A percentile compares a stretch with the other conserved stretches of the same genome.
Conservation (phyloP, 1,140 invertebrate genomes). For the Drosophila takahashii region DNA sequence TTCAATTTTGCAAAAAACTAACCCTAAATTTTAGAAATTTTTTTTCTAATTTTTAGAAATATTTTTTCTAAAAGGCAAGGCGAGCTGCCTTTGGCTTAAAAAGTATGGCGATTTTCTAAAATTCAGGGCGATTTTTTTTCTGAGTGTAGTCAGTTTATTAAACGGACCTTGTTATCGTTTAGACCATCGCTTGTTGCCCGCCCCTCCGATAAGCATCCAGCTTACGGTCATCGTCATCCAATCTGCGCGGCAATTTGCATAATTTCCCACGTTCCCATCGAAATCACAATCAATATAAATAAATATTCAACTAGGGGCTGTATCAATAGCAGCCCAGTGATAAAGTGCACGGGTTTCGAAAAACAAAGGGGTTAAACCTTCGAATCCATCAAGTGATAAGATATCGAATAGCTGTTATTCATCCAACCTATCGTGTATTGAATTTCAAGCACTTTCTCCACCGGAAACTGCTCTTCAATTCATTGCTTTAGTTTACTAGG, state of each 20-base stretch:
- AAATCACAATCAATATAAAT: conserved; percentile 44
- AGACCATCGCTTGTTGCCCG: not conserved
- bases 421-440: conserved; percentile 1
- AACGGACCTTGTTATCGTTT: conserved; percentile 38
- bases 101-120: too few species aligned
- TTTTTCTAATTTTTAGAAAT: too few species aligned
- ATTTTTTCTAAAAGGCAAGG: too few species aligned
- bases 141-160: conserved; percentile 34
- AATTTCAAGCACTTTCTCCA: conserved; percentile 3
- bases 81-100: too few species aligned
- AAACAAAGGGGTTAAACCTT: conserved; percentile 20
- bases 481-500: not conserved
- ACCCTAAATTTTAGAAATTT: too few species aligned
- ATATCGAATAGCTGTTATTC: conserved; percentile 20
- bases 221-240: conserved; percentile 73
- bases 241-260: conserved; percentile 77
- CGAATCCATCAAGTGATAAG: conserved; percentile 33
- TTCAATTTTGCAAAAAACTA: too few species aligned
- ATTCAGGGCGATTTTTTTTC: too few species aligned
- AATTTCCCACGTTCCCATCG: conserved; percentile 69
- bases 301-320: conserved; percentile 46
- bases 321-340: conserved; percentile 60
- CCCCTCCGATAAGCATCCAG: conserved; percentile 51
- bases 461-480: not conserved
- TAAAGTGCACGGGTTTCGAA: conserved; percentile 35